Evolutionary conservation across 2,113 vertebrate species (phyloP), one percentile per base, ranked within the genome.

Genomic region (Aramus guarauna): DNA sequence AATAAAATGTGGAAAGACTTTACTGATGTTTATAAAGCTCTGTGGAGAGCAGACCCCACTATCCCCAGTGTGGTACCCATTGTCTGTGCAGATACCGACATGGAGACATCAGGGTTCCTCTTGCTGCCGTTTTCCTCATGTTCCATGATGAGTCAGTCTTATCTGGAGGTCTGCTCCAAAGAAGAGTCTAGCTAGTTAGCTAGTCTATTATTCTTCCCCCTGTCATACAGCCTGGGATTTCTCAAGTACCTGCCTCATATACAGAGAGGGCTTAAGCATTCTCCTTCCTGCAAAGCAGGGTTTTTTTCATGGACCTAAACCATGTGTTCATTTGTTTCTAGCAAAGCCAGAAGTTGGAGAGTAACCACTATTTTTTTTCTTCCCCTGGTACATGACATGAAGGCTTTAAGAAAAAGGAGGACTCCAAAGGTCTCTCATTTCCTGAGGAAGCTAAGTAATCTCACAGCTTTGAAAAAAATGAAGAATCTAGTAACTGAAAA

Each of bases 321-420:
- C 4, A 15, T 22, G 4, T 48, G n/a, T 50, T 63, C 79, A 0
- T 47, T 79, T 79, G 4, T 32, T 90, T 87, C 47, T 72, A 63
- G 23, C 18, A 88, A 88, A 85, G 11, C 1, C 29, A 68, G 64
- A 60, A 87, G 9, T 9, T 88, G 18, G 39, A 85, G 14, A 23
- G 30, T 68, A 75, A 75, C 19, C 43, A 43, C 43, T 43, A 43
- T 43, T 43, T 43, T 8, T 76, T 69, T 14, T 45, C 36, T n/a
- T 2, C 6, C 21, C 34, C 22, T 26, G 18, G n/a, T 53, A 77
- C 0, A 0, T 59, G 37, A 15, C 15, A 53, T 20, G 30, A 68
- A 58, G 17, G 22, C 21, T 92, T 62, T 77, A 59, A 76, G 48
- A 69, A 74, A 68, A 88, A 43, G 10, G 37, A 36, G 0, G 23